A percentile compares a stretch with the other conserved stretches of the same genome.
Conservation (phyloP, 2,113 vertebrate species). For the Bubo blakistoni region DNA sequence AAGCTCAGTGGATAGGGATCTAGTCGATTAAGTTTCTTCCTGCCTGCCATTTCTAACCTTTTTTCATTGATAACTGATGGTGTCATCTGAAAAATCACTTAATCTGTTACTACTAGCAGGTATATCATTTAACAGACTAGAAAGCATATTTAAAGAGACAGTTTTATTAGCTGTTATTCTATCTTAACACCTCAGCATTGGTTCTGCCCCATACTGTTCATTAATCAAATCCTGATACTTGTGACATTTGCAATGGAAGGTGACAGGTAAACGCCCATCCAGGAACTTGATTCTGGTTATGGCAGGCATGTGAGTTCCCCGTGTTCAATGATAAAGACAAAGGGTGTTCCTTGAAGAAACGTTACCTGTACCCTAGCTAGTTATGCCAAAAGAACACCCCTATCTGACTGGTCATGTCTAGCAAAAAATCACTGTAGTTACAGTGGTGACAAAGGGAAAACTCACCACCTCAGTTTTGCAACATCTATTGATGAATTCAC, state of each 20-base stretch:
- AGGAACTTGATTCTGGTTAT: not conserved
- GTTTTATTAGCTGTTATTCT: not conserved
- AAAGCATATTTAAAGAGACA: not conserved
- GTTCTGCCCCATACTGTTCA: not conserved
- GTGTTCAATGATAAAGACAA: not conserved
- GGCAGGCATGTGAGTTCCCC: not conserved
- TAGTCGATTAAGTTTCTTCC: not conserved
- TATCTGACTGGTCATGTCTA: not conserved
- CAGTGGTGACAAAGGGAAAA: not conserved
- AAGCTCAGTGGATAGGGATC: not conserved
- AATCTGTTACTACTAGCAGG: not conserved
- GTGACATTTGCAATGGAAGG: not conserved
- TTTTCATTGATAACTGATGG: not conserved
- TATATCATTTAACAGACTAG: not conserved
- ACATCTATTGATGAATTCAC: not conserved
- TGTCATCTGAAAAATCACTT: not conserved
- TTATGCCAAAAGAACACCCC: not conserved
- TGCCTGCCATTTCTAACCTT: not conserved
- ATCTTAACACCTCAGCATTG: not conserved
- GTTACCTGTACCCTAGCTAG: not conserved
- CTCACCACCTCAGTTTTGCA: not conserved
- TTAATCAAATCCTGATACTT: not conserved
- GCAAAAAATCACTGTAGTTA: not conserved
- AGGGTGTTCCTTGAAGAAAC: not conserved
- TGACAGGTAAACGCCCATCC: not conserved